Evolutionary conservation across 2,797 vertebrate genomes (phyloP).

Genomic region (Fratercula arctica): DNA sequence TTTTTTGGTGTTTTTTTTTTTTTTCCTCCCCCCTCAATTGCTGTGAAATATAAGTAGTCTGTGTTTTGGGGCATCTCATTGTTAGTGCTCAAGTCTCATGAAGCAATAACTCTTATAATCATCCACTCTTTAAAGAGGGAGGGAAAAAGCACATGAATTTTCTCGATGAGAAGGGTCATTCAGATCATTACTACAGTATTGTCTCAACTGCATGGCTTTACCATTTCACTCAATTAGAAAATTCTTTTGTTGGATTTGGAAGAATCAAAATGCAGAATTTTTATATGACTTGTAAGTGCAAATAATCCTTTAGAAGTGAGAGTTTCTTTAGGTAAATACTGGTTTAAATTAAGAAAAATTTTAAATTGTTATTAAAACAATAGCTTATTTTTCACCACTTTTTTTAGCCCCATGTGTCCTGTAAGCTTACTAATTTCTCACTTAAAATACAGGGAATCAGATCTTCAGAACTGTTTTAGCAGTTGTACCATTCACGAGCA

Average conservation of each 20-base stretch:
- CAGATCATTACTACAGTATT: neutral
- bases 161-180: neutral
- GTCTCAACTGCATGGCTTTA: conserved; percentile 15
- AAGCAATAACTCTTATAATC: conserved; percentile 48
- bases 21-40: neutral
- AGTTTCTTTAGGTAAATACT: neutral
- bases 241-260: neutral
- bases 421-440: neutral
- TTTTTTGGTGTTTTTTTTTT: too few relatives aligned
- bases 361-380: neutral
- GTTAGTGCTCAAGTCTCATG: conserved; percentile 29
- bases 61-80: neutral
- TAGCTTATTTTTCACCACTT: neutral
- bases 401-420: neutral
- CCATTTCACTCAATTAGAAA: conserved; percentile 26
- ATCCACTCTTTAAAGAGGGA: neutral
- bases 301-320: neutral
- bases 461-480: neutral
- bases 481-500: neutral
- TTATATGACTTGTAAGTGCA: neutral
- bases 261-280: conserved; percentile 10
- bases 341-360: neutral
- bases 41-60: neutral
- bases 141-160: conserved; percentile 13
- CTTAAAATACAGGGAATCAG: neutral